Evolutionary conservation across 2,888 invertebrate genomes (phyloP).

Genomic region (Eupeodes luniger): DNA sequence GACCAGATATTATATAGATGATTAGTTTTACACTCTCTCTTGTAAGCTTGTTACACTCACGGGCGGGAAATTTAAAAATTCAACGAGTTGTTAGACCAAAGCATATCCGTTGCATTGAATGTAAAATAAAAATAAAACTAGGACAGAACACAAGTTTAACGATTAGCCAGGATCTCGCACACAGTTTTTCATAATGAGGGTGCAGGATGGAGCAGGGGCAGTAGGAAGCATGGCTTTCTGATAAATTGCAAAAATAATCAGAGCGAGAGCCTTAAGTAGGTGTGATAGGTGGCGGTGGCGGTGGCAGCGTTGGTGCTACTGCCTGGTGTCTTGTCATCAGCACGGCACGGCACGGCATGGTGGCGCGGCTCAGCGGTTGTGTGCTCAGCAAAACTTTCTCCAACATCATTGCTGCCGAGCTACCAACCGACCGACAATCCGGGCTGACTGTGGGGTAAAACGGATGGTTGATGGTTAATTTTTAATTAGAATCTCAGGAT

Average conservation of each 20-base stretch:
- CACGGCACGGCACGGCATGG: too few relatives aligned
- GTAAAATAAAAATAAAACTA: slow-evolving; percentile 1
- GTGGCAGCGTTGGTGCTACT: neutral
- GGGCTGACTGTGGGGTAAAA: slow-evolving; percentile 23
- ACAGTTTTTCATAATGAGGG: neutral
- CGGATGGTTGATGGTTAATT: slow-evolving; percentile 61
- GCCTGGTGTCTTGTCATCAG: too few relatives aligned
- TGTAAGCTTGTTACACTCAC: neutral
- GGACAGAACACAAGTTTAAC: slow-evolving; percentile 1
- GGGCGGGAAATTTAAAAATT: slow-evolving; percentile 20
- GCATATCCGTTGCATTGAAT: slow-evolving; percentile 11
- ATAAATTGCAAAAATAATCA: slow-evolving; percentile 64
- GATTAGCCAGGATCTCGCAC: neutral
- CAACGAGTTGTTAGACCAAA: neutral
- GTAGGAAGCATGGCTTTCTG: neutral
- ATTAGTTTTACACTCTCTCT: neutral
- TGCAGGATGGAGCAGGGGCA: neutral
- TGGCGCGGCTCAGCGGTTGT: too few relatives aligned
- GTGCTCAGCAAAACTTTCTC: slow-evolving; percentile 45
- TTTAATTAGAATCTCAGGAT: slow-evolving; percentile 72
- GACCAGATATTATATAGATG: neutral
- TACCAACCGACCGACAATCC: neutral
- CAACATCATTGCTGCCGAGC: neutral
- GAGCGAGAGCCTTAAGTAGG: slow-evolving; percentile 58
- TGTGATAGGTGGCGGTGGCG: slow-evolving; percentile 30